These are phyloP conservation scores for Bettongia penicillata DNA, from an alignment of 2,113 vertebrate species.

Conservation along the genomic window DNA sequence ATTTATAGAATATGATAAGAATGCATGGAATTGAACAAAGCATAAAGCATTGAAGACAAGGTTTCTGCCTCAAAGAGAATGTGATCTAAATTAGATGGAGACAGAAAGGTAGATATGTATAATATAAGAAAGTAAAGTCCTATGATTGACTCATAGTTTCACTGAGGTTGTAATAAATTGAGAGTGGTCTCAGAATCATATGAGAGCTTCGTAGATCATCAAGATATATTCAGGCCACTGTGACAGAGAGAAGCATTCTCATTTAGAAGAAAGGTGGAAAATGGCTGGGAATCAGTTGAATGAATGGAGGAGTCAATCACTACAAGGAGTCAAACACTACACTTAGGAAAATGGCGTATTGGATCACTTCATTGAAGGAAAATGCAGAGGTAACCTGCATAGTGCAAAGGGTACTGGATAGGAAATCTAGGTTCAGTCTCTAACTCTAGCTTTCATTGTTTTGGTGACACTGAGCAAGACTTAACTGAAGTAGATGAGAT, in stretches of 20 bases:
- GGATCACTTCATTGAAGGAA: background rate
- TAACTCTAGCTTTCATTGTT: background rate
- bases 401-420: background rate
- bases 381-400: accelerated
- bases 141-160: conserved; percentile 52
- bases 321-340: background rate
- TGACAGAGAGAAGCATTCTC: background rate
- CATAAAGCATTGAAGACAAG: conserved; percentile 47
- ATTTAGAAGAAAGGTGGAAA: conserved; percentile 41
- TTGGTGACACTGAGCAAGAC: background rate
- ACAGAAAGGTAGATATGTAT: conserved; percentile 36
- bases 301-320: background rate
- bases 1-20: conserved; percentile 65
- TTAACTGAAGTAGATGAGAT: background rate
- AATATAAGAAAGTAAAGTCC: conserved; percentile 39
- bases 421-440: background rate
- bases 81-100: conserved; percentile 66
- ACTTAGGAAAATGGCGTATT: background rate
- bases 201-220: background rate
- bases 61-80: conserved; percentile 35
- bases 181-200: background rate
- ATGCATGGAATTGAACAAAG: conserved; percentile 41
- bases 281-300: background rate
- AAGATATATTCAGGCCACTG: background rate
- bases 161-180: conserved; percentile 48